These are phyloP conservation scores for Meteorus sp. DNA, from an alignment of 1,140 invertebrate species.

Conservation along the genomic window DNA sequence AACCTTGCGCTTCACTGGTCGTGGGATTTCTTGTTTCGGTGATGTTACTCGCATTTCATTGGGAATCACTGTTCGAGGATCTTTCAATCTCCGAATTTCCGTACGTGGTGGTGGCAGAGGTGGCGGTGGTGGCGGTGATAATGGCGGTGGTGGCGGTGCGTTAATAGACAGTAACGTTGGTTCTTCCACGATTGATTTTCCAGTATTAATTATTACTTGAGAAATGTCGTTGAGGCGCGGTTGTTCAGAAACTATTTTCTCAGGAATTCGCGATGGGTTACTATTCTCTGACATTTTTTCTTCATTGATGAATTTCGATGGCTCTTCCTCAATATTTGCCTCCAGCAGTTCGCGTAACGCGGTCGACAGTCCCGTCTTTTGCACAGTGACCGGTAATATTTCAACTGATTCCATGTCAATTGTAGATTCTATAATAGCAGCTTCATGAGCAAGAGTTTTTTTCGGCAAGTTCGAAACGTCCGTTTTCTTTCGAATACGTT, in stretches of 20 bases:
- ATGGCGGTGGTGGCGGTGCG: not conserved
- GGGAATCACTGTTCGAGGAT: slow-evolving; percentile 53
- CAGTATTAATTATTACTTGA: not conserved
- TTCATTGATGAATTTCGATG: slow-evolving; percentile 16
- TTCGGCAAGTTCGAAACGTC: slow-evolving; percentile 33
- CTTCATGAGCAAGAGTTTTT: slow-evolving; percentile 48
- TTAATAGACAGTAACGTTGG: not conserved
- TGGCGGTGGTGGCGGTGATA: not conserved
- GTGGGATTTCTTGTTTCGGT: slow-evolving; percentile 36
- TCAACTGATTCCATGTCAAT: slow-evolving; percentile 42
- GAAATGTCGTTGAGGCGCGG: slow-evolving; percentile 12
- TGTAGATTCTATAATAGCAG: slow-evolving; percentile 53
- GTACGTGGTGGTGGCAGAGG: slow-evolving; percentile 7
- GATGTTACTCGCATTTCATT: slow-evolving; percentile 45
- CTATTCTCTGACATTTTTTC: slow-evolving; percentile 20
- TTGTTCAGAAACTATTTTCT: not conserved
- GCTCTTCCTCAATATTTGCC: slow-evolving; percentile 44
- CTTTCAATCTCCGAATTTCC: slow-evolving; percentile 47
- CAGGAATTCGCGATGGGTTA: not conserved
- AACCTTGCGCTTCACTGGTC: slow-evolving; percentile 61
- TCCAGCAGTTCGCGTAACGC: slow-evolving; percentile 47
- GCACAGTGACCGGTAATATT: slow-evolving; percentile 32
- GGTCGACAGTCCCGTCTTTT: slow-evolving; percentile 48
- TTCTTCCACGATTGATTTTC: not conserved
- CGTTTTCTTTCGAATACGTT: slow-evolving; percentile 53